phyloP scores from a whole-genome alignment of 1,140 invertebrate genomes.

The Orchestia grillus region DNA sequence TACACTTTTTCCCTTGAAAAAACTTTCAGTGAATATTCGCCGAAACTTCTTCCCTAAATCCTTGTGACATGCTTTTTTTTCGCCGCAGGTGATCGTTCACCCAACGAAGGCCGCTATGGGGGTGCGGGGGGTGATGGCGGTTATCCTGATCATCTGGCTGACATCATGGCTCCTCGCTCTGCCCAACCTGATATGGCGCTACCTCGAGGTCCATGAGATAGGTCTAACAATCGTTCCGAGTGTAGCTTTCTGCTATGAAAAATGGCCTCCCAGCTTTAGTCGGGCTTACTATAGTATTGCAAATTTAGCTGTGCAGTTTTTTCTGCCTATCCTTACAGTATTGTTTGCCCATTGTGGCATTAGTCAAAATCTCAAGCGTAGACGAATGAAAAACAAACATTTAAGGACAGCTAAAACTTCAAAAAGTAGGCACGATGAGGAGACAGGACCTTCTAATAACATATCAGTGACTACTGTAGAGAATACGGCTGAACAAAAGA shows the following conservation, averaged over 20 bases:
- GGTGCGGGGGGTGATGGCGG: slow-evolving; percentile 80
- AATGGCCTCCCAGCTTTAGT: slow-evolving; percentile 81
- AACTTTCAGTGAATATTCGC: too few relatives aligned
- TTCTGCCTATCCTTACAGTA: slow-evolving; percentile 83
- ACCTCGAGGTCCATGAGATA: slow-evolving; percentile 76
- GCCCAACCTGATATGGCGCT: slow-evolving; percentile 83
- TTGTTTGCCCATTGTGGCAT: background rate
- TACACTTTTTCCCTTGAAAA: too few relatives aligned
- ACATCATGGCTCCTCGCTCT: slow-evolving; percentile 82
- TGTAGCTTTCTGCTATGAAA: slow-evolving; percentile 82
- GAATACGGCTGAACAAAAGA: background rate
- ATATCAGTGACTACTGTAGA: background rate
- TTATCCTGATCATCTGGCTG: slow-evolving; percentile 83
- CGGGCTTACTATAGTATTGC: slow-evolving; percentile 86
- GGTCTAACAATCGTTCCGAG: slow-evolving; percentile 74
- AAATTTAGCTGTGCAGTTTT: slow-evolving; percentile 85
- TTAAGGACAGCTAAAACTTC: background rate
- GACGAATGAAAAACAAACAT: background rate
- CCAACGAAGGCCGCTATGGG: slow-evolving; percentile 84
- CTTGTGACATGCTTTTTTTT: background rate
- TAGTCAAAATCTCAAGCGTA: background rate
- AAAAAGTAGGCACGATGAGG: background rate
- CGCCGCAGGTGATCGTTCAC: slow-evolving; percentile 83
- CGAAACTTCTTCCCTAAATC: too few relatives aligned
- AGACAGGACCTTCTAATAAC: background rate